Base-by-base conservation (phyloP, 2,113 vertebrate species). In the Rhabdornis inornatus region DNA sequence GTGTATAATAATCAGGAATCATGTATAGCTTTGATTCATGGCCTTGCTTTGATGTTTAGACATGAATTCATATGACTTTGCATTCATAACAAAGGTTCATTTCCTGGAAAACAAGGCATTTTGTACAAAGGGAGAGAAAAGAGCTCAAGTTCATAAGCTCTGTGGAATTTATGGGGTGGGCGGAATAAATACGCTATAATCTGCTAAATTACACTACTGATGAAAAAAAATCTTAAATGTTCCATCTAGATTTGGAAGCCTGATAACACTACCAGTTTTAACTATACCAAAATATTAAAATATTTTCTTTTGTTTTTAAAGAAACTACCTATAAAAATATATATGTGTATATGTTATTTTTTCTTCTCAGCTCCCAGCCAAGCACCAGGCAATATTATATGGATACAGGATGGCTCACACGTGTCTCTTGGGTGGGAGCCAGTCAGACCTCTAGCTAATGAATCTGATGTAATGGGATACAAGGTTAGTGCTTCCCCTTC, bases 381-480 rank as follows among this genome's bases (percentile, higher is more conserved):
- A 94, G 98, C 99, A 70, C 99, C 99, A 15, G 87, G 95, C 92
- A 99, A 99, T 95, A 98, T 99, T 87, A 98, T 98, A 96, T 99
- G 99, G 99, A 99, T 99, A 85, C 99, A 99, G 33, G 99, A 99
- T 30, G 99, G 99, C 4, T 98, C 99, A 83, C 98, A 99, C 37
- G 98, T 99, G 47, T 99, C 99, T 69, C 96, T 99, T 83, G 98
- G 96, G 66, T 99, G 99, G 99, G 99, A 99, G 65, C 99, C 99
- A 6, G 99, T 99, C 69, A 98, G 94, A 95, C 97, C 99, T 33
- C 97, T 98, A 84, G 98, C 98, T 92, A 99, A 99, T 30, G 99
- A 99, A 94, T 99, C 99, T 11, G 99, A 99, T 61, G 99, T 99
- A 94, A 98, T 99, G 91, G 99, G 99, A 42, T 99, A 99, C 92